Percentiles rank a stretch among this genome's conserved stretches.
phyloP scores from a whole-genome alignment of 1,140 invertebrate genomes.

The Drosophila mojavensis region DNA sequence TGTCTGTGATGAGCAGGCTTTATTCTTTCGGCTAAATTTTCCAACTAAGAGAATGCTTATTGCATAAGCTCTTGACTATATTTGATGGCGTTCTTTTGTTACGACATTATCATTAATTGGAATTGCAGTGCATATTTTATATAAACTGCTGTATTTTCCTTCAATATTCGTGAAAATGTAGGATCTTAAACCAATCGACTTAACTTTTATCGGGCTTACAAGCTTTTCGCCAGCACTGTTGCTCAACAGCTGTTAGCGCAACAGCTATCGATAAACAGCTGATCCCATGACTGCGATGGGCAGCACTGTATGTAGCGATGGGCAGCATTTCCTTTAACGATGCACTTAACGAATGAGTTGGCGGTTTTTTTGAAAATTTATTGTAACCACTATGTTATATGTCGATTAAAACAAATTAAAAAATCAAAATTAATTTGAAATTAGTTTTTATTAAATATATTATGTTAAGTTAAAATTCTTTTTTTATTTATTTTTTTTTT shows the following conservation, averaged over 20 bases:
- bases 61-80: no score
- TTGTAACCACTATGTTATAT: neutral
- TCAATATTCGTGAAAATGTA: no score
- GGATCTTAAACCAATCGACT: neutral
- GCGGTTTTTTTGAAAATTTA: neutral
- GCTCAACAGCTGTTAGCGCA: slow-evolving; percentile 29
- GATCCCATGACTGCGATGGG: slow-evolving; percentile 24
- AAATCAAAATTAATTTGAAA: neutral
- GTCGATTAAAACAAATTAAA: no score
- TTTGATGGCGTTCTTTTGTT: no score
- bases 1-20: slow-evolving; percentile 7
- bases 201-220: neutral
- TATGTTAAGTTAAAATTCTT: slow-evolving; percentile 31
- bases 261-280: slow-evolving; percentile 26
- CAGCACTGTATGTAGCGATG: slow-evolving; percentile 6
- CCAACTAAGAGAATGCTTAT: neutral
- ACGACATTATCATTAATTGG: no score
- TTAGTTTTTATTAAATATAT: slow-evolving; percentile 48
- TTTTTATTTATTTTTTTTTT: no score
- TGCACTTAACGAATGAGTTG: slow-evolving; percentile 16
- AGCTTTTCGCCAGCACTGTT: slow-evolving; percentile 24
- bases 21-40: neutral
- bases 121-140: neutral
- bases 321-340: slow-evolving; percentile 10
- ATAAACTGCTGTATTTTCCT: neutral